Evolutionary conservation across 37 sponge, comb jelly and placozoan genomes (phyloP).

Genomic region (Corticium candelabrum): DNA sequence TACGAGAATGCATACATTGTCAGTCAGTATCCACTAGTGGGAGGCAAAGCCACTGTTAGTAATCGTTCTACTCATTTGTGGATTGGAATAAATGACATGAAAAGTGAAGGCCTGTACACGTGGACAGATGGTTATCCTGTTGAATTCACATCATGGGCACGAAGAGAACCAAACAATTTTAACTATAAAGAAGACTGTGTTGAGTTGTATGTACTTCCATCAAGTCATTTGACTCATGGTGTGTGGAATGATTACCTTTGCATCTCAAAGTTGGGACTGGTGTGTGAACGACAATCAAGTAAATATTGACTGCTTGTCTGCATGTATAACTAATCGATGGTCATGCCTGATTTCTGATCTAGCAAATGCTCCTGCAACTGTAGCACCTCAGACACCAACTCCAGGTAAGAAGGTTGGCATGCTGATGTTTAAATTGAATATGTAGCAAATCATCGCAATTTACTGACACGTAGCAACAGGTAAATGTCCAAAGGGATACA

Average conservation of each 20-base stretch:
- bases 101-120: neutral
- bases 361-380: no score
- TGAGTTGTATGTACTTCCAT: neutral
- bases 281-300: neutral
- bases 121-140: neutral
- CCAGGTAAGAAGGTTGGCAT: no score
- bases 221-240: neutral
- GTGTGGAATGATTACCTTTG: neutral
- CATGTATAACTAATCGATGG: no score
- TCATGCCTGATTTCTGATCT: no score
- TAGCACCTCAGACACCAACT: no score
- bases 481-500: no score
- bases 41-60: neutral
- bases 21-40: neutral
- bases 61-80: neutral
- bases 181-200: neutral
- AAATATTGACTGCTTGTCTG: no score
- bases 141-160: neutral
- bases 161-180: neutral
- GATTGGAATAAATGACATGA: constrained; percentile 10
- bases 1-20: neutral
- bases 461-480: no score
- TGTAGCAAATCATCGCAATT: no score
- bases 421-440: no score
- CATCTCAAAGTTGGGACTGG: neutral